Evolutionary conservation across 2,113 vertebrate genomes (phyloP), one percentile per base, ranked within the genome.

Genomic region (Sminthopsis crassicaudata): DNA sequence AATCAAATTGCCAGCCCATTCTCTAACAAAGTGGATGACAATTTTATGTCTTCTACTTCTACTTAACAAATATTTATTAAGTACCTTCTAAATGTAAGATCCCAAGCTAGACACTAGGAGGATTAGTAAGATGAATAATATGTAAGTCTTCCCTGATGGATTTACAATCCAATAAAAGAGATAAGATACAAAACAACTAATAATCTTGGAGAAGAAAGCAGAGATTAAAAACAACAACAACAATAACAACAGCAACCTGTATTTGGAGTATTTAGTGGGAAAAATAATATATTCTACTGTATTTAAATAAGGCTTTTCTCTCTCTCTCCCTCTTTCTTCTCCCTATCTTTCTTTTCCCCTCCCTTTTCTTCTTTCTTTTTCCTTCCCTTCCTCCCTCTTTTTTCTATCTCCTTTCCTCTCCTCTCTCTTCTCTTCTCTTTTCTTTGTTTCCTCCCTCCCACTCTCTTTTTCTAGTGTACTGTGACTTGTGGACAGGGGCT

Each of bases 401-500:
- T 54, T 54, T 54, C 14, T 7, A 2, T 5, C 16, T 76, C 30
- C 36, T 8, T 7, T 76, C 36, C 55, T 57, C 2, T 10, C 26
- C 60, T n/a, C 12, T 7, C 5, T 60, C 11, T 50, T 93, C 7
- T 23, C 90, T 30, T 91, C 93, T 5, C 52, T 30, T 14, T 14
- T 54, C 50, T 51, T 51, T 51, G 50, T 7, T 0, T 97, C 22
- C 91, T 92, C 36, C 42, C 0, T 0, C 42, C 94, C 2, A 95
- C 93, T 95, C 91, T 94, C 42, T 42, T 25, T 19, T 94, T 95
- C 57, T 98, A 99, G 99, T 99, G 99, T 97, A 99, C 99, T 0
- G 99, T 99, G 97, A 99, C 99, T 0, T 99, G 99, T 97, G 99
- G 99, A 84, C 99, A 99, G 96, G 99, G 99, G 24, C 99, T 99